phyloP scores from a whole-genome alignment of 2,113 vertebrate species.

The Clarias macrocephalus region DNA sequence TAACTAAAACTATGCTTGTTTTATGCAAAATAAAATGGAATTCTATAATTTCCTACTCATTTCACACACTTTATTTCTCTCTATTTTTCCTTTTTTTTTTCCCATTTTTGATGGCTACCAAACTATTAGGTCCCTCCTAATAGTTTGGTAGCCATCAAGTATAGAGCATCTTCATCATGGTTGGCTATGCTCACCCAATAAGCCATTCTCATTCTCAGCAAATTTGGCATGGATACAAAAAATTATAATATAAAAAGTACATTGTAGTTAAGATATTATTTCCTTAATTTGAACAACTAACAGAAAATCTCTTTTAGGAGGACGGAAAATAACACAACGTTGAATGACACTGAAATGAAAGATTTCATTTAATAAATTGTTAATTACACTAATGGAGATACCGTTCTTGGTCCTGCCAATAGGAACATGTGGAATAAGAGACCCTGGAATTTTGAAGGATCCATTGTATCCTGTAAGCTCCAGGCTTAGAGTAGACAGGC shows the following conservation, averaged over 20 bases:
- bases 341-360: conserved; percentile 61
- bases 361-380: conserved; percentile 69
- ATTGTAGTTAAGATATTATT: not conserved
- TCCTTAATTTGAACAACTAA: conserved; percentile 50
- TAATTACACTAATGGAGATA: conserved; percentile 75
- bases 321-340: conserved; percentile 52
- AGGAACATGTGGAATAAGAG: conserved; percentile 60
- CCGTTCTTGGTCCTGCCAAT: conserved; percentile 62
- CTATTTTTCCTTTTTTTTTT: not conserved
- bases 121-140: not conserved
- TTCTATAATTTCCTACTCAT: not conserved
- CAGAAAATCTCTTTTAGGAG: conserved; percentile 22
- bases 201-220: not conserved
- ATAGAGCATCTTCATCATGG: not conserved
- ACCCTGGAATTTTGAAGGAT: conserved; percentile 62
- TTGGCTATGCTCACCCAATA: not conserved
- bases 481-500: conserved; percentile 60
- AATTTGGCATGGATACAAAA: not conserved
- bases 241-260: not conserved
- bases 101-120: too few relatives aligned
- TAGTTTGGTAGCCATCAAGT: not conserved
- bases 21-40: not conserved
- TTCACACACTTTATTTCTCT: not conserved
- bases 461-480: conserved; percentile 70
- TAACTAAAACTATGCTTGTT: too few relatives aligned